Evolutionary conservation across 2,888 invertebrate genomes (phyloP), one percentile per base, ranked within the genome.

Genomic region (Leptura quadrifasciata): DNA sequence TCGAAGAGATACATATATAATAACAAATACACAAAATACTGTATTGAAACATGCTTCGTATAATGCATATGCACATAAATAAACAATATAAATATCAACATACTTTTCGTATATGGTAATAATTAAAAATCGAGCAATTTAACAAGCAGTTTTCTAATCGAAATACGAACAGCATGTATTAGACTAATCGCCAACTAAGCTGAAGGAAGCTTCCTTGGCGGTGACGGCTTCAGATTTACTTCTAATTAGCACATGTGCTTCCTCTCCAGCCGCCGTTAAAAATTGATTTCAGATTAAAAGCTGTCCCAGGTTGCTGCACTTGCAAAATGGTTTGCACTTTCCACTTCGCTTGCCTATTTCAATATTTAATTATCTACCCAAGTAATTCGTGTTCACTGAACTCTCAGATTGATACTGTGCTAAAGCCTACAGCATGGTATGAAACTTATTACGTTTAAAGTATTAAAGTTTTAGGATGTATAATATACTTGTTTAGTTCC

Each of bases 221-320:
- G n/a, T 47, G 47, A 47, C 63, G 20, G 8, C 12, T 8, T 39
- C 52, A 15, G 65, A 65, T 65, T 65, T 52, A 52, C 65, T 65
- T 57, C 55, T 72, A 75, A 75, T 75, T 75, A 72, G 57, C 70
- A 69, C 72, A 75, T 64, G 55, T 75, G 72, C 64, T 27, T 35
- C 31, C 27, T 52, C 65, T 24, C 12, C 60, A 17, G 35, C 10
- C 60, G 70, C 72, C 72, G 52, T 72, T 67, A 27, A 67, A 54
- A 72, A 75, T 72, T 75, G 68, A 60, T 75, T 75, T 72, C 47
- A 67, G 57, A 75, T 72, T 75, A 72, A 61, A 61, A 35, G 52
- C 31, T 61, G 60, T 39, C 55, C 57, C 74, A 39, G 54, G 74
- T 64, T 63, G 60, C 52, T 74, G 74, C 69, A 63, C 63, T 69